Conservation (phyloP, 2,888 invertebrate species). For the Carterocephalus palaemon region DNA sequence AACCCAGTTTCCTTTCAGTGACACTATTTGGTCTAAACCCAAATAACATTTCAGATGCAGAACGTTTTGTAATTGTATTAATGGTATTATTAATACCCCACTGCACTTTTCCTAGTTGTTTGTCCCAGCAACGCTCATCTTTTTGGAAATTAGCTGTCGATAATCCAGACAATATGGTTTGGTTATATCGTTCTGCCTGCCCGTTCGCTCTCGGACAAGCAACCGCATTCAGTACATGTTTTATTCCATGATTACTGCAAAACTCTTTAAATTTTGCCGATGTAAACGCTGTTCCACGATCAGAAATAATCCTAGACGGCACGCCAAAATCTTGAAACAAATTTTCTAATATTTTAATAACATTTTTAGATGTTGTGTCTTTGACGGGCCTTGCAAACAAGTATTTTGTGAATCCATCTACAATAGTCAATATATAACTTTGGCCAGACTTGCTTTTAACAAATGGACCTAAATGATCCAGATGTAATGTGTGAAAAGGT, state of each 20-base stretch:
- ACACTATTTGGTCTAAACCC: not conserved
- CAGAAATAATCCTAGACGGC: conserved; percentile 39
- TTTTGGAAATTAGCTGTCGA: conserved; percentile 5
- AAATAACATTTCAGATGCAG: conserved; percentile 24
- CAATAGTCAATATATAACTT: conserved; percentile 38
- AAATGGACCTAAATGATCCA: conserved; percentile 58
- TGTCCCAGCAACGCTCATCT: conserved; percentile 20
- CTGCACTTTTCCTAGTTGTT: conserved; percentile 22
- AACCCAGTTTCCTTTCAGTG: conserved; percentile 1
- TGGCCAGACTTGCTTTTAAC: conserved; percentile 41
- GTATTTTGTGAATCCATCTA: conserved; percentile 51
- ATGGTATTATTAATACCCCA: conserved; percentile 27
- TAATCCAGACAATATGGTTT: conserved; percentile 14
- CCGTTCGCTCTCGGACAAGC: conserved; percentile 34
- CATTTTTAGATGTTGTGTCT: conserved; percentile 37
- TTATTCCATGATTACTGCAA: conserved; percentile 36
- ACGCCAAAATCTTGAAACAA: conserved; percentile 33
- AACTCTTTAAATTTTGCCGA: conserved; percentile 38
- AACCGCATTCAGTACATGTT: conserved; percentile 36
- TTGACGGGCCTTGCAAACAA: conserved; percentile 40
- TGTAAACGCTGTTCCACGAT: conserved; percentile 50
- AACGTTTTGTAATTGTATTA: conserved; percentile 16
- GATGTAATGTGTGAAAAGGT: conserved; percentile 53
- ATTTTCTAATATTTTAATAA: conserved; percentile 37
- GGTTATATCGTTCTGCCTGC: conserved; percentile 34